phyloP scores from a whole-genome alignment of 2,888 invertebrate species.

The Polymixis flavicincta region DNA sequence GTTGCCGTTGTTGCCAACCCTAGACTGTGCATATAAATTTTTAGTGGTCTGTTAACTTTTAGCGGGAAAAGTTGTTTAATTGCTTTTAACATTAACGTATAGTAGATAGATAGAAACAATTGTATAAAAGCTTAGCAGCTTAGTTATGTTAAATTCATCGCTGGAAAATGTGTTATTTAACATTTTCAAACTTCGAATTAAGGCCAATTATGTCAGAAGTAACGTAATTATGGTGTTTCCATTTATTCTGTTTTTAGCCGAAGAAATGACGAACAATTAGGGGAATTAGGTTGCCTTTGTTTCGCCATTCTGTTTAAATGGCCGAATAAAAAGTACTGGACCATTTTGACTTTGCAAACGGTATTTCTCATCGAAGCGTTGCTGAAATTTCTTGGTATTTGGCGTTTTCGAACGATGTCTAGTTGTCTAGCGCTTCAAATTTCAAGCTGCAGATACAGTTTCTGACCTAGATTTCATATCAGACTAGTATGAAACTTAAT shows the following conservation, averaged over 20 bases:
- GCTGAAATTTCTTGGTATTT: slow-evolving; percentile 8
- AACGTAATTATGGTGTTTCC: slow-evolving; percentile 57
- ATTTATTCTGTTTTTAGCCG: slow-evolving; percentile 56
- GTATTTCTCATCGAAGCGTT: slow-evolving; percentile 8
- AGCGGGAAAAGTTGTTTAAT: slow-evolving; percentile 58
- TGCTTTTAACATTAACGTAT: slow-evolving; percentile 52
- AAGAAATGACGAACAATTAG: slow-evolving; percentile 54
- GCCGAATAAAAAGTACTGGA: slow-evolving; percentile 26
- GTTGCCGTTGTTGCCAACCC: slow-evolving; percentile 26
- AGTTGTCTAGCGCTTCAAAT: slow-evolving; percentile 16
- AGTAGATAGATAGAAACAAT: slow-evolving; percentile 39
- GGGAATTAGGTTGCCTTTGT: slow-evolving; percentile 46
- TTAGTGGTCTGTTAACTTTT: slow-evolving; percentile 54
- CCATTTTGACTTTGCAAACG: slow-evolving; percentile 10
- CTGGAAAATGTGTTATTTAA: slow-evolving; percentile 39
- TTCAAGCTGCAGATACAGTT: slow-evolving; percentile 40
- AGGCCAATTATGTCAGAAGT: slow-evolving; percentile 54
- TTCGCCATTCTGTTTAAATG: slow-evolving; percentile 23
- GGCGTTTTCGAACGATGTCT: slow-evolving; percentile 24
- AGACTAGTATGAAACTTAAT: slow-evolving; percentile 31
- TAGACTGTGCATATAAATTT: slow-evolving; percentile 37
- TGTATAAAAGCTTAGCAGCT: slow-evolving; percentile 39
- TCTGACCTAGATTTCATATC: slow-evolving; percentile 53
- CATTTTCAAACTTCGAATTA: slow-evolving; percentile 58
- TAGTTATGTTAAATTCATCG: slow-evolving; percentile 42